phyloP scores from a whole-genome alignment of 2,113 vertebrate species.

The Archocentrus centrarchus region DNA sequence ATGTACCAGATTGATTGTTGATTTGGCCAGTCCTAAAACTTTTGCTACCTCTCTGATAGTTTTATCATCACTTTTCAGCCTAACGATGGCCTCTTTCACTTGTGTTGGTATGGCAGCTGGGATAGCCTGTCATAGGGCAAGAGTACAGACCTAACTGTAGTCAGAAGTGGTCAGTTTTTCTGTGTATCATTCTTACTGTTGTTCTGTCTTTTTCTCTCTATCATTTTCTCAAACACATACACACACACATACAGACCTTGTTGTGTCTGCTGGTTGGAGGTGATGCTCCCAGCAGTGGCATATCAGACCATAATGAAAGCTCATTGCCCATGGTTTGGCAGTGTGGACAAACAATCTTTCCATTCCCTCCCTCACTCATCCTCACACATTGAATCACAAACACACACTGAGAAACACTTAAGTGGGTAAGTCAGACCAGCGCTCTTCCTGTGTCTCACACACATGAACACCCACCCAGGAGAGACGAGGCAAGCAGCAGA shows the following conservation, averaged over 20 bases:
- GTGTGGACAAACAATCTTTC: conserved; percentile 61
- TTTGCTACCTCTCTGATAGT: not conserved
- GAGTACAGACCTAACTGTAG: not conserved
- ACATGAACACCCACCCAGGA: conserved; percentile 65
- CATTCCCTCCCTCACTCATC: not conserved
- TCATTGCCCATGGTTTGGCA: conserved; percentile 67
- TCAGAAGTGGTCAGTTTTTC: not conserved
- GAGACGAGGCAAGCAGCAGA: conserved; percentile 56
- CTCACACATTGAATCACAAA: conserved; percentile 26
- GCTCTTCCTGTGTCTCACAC: conserved; percentile 51
- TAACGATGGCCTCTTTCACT: not conserved
- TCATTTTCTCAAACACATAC: conserved; percentile 18
- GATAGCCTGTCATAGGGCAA: no score
- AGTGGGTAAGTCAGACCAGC: conserved; percentile 60
- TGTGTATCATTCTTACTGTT: not conserved
- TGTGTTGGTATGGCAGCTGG: not conserved
- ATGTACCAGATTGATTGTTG: not conserved
- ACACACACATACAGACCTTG: conserved; percentile 17
- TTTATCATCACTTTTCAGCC: not conserved
- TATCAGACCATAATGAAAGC: conserved; percentile 66
- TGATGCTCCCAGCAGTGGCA: conserved; percentile 65
- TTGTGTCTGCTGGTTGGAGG: conserved; percentile 48
- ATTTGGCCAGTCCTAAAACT: not conserved
- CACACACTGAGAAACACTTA: conserved; percentile 48
- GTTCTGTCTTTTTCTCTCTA: not conserved